A percentile compares a stretch with the other conserved stretches of the same genome.
These are phyloP conservation scores for Poeciliopsis infans DNA, from an alignment of 2,797 vertebrate species.

Conservation along the genomic window DNA sequence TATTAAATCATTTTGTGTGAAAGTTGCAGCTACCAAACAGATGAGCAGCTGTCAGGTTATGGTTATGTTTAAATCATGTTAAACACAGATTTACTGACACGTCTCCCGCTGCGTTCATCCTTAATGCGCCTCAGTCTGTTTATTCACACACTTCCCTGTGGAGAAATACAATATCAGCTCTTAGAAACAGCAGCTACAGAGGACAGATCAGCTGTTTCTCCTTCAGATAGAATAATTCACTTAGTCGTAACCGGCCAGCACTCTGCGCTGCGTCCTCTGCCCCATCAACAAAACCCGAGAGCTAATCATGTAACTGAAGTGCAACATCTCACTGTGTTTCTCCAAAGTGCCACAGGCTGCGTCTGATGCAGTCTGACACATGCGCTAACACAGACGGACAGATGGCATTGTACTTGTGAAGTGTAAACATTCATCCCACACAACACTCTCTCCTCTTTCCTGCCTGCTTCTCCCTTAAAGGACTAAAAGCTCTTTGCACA, in stretches of 20 bases:
- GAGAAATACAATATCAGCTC: not conserved
- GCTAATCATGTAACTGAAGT: slow-evolving; percentile 11
- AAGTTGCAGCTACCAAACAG: not conserved
- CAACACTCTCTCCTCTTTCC: not conserved
- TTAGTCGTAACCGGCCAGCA: not conserved
- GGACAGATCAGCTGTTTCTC: not conserved
- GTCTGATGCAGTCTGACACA: slow-evolving; percentile 40
- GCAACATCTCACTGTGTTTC: slow-evolving; percentile 8
- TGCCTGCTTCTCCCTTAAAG: not conserved
- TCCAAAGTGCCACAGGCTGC: slow-evolving; percentile 17
- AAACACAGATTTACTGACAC: not conserved
- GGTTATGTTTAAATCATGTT: slow-evolving; percentile 7
- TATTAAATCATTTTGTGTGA: slow-evolving; percentile 4
- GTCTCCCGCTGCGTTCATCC: not conserved
- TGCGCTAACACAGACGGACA: slow-evolving; percentile 42
- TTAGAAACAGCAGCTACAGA: not conserved
- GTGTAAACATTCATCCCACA: slow-evolving; percentile 16
- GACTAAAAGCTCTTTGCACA: slow-evolving; percentile 1
- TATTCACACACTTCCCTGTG: not conserved
- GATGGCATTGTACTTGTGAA: slow-evolving; percentile 34
- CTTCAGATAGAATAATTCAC: not conserved
- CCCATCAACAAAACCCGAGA: not conserved
- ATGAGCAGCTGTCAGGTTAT: slow-evolving; percentile 9
- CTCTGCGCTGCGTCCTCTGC: not conserved
- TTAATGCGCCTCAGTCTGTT: not conserved